phyloP scores from a whole-genome alignment of 2,888 invertebrate species.

The Diaphora mendica region DNA sequence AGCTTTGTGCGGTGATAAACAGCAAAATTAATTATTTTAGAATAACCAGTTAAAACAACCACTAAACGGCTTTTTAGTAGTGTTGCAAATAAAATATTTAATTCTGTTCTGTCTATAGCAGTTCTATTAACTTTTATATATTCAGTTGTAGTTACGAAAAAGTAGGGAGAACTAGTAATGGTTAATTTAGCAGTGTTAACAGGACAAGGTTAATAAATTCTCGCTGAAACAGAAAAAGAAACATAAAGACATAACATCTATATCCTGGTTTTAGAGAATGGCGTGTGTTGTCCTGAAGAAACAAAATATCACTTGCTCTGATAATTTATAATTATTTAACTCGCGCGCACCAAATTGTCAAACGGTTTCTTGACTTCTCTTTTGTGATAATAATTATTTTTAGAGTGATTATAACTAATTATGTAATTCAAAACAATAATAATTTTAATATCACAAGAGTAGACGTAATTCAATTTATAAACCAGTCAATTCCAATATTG shows the following conservation, averaged over 20 bases:
- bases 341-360: background rate
- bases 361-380: background rate
- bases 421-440: background rate
- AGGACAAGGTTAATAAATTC: no score
- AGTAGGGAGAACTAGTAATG: no score
- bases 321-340: background rate
- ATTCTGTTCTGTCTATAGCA: background rate
- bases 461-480: background rate
- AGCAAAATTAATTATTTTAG: constrained; percentile 7
- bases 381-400: background rate
- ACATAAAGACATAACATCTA: background rate
- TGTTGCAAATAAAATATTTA: background rate
- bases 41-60: background rate
- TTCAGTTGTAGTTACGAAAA: background rate
- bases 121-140: background rate
- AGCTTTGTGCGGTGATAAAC: constrained; percentile 26
- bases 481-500: background rate
- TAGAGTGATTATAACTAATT: background rate
- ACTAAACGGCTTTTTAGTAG: background rate
- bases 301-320: background rate
- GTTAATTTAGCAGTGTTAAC: no score
- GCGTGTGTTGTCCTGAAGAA: background rate
- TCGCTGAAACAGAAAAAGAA: background rate
- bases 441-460: background rate
- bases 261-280: no score